Evolutionary conservation across 2,797 vertebrate genomes (phyloP), one percentile per base, ranked within the genome.

Genomic region (Pseudochaenichthys georgianus): DNA sequence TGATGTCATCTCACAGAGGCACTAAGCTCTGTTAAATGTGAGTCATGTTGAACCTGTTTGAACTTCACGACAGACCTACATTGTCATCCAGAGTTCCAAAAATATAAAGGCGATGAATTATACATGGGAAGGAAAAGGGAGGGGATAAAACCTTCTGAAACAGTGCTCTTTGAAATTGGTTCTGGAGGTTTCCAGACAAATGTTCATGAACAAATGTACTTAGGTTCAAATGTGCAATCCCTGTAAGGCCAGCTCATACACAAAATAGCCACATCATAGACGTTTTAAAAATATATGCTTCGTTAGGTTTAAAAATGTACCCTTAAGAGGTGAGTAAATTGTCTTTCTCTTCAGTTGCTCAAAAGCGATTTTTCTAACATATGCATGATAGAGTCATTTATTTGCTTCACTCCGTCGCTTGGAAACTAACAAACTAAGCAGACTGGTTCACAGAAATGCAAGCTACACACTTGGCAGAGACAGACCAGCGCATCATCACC

Each of bases 61-160:
- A 80, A 81, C 81, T 59, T 74, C 59, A 72, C 46, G 8, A 67
- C 73, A 78, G 55, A 76, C 46, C 70, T 63, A 53, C 54, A 80
- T 74, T 84, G 78, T 89, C 75, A 76, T 81, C 62, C 9, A 12
- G 42, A 61, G 66, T 73, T 77, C 80, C 76, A 81, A 83, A 88
- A 87, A 87, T 87, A 88, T 70, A 52, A 82, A 75, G 47, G 3
- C 0, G 45, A 87, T 90, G 53, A 83, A 89, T 85, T 84, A 89
- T 83, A 88, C 75, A 91, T 84, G 78, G 34, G 52, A 41, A 34
- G 63, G 74, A 68, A 55, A 55, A 34, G 64, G 53, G 62, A 46
- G 46, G 38, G 61, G 67, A 64, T 38, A 65, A 78, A 83, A 52
- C 54, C 43, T 74, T 43, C 53, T 50, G 3, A 71, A 84, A 73